Evolutionary conservation across 1,140 invertebrate genomes (phyloP).

Genomic region (Steinernema feltiae): DNA sequence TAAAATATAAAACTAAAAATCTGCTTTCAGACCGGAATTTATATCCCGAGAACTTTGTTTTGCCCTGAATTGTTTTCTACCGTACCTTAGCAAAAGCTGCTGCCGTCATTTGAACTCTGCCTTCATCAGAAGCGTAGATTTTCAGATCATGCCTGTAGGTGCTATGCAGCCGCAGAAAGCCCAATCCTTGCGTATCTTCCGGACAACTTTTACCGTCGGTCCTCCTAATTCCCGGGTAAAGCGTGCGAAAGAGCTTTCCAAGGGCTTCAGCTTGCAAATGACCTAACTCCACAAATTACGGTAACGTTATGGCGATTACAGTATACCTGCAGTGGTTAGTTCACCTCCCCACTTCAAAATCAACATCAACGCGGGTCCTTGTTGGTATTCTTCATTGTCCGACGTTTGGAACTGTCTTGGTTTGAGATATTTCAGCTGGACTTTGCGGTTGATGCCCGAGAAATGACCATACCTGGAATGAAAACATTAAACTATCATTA

Average conservation of each 20-base stretch:
- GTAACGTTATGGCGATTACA: background rate
- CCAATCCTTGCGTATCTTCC: constrained; percentile 78
- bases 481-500: background rate
- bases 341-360: constrained; percentile 99
- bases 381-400: constrained; percentile 69
- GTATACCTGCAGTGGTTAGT: constrained; percentile 81
- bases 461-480: constrained; percentile 89
- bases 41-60: no score
- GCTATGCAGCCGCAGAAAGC: constrained; percentile 84
- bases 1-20: constrained; percentile 41
- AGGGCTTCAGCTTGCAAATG: constrained; percentile 92
- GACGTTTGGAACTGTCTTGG: constrained; percentile 35
- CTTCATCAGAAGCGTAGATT: constrained; percentile 98
- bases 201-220: constrained; percentile 65
- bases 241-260: constrained; percentile 93
- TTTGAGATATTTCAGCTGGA: constrained; percentile 98
- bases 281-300: constrained; percentile 18
- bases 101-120: constrained; percentile 97
- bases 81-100: constrained; percentile 91
- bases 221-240: constrained; percentile 75
- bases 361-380: constrained; percentile 79
- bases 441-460: constrained; percentile 98
- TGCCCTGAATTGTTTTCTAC: no score
- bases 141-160: constrained; percentile 98
- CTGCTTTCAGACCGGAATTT: constrained; percentile 2